phyloP scores from a whole-genome alignment of 2,888 invertebrate genomes.

The Meteorus colon region DNA sequence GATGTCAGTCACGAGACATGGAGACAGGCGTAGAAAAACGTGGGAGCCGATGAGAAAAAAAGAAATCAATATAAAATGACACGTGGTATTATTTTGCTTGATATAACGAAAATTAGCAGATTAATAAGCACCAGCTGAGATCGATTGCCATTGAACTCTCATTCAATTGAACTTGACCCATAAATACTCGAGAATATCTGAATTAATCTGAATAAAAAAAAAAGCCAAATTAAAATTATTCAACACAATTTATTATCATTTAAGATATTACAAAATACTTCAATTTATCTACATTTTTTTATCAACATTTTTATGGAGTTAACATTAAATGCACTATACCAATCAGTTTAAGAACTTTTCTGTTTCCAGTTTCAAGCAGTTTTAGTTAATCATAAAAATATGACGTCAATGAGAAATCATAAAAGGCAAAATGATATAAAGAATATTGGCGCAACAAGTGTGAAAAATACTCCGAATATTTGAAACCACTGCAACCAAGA shows the following conservation, averaged over 20 bases:
- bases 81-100: not conserved
- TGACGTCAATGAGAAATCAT: not conserved
- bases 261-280: not conserved
- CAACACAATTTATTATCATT: not conserved
- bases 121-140: conserved; percentile 8
- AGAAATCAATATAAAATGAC: not conserved
- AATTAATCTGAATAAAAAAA: not conserved
- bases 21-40: not conserved
- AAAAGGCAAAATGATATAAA: not conserved
- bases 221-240: not conserved
- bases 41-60: not conserved
- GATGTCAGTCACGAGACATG: not conserved
- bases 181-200: not conserved
- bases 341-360: too few species aligned
- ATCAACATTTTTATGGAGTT: too few species aligned
- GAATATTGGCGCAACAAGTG: not conserved
- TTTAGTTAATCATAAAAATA: not conserved
- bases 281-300: not conserved
- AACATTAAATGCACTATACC: too few species aligned
- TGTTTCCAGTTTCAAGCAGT: too few species aligned
- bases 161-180: conserved; percentile 11
- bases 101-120: not conserved
- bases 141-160: conserved; percentile 17
- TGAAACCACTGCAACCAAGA: not conserved
- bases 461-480: not conserved